These are phyloP conservation scores for Chrysina gloriosa DNA, from an alignment of 2,888 invertebrate genomes.

Conservation along the genomic window DNA sequence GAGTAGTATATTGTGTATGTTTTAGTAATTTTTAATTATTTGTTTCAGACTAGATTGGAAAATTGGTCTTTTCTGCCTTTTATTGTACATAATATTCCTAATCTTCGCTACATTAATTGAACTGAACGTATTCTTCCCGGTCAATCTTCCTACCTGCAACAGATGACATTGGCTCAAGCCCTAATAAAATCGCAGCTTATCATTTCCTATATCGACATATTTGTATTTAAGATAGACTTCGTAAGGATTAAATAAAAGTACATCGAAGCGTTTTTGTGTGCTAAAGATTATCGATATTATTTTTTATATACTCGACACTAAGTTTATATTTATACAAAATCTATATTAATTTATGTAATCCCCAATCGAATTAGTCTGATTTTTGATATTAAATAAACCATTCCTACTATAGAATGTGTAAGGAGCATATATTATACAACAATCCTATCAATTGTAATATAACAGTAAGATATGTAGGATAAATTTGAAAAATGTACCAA, in stretches of 20 bases:
- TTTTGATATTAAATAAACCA: no score
- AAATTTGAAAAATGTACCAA: no score
- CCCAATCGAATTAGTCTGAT: no score
- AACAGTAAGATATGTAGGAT: no score
- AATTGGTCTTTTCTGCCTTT: slow-evolving; percentile 75
- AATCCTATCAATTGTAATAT: no score
- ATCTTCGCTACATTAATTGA: slow-evolving; percentile 79
- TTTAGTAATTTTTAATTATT: slow-evolving; percentile 39
- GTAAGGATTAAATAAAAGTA: neutral
- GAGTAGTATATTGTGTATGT: slow-evolving; percentile 20
- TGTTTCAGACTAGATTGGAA: slow-evolving; percentile 72
- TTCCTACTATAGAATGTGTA: no score
- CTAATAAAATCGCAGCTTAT: neutral
- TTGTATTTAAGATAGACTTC: neutral
- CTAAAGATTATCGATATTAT: neutral
- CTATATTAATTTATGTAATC: no score
- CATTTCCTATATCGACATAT: neutral
- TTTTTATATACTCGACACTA: neutral
- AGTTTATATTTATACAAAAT: neutral
- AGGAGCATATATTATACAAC: no score
- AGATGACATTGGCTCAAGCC: slow-evolving; percentile 57
- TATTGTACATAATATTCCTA: slow-evolving; percentile 76
- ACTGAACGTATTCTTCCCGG: slow-evolving; percentile 79
- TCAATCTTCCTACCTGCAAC: slow-evolving; percentile 79
- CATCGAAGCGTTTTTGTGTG: neutral